Conservation (phyloP, 2,797 vertebrate species). For the Acipenser ruthenus region DNA sequence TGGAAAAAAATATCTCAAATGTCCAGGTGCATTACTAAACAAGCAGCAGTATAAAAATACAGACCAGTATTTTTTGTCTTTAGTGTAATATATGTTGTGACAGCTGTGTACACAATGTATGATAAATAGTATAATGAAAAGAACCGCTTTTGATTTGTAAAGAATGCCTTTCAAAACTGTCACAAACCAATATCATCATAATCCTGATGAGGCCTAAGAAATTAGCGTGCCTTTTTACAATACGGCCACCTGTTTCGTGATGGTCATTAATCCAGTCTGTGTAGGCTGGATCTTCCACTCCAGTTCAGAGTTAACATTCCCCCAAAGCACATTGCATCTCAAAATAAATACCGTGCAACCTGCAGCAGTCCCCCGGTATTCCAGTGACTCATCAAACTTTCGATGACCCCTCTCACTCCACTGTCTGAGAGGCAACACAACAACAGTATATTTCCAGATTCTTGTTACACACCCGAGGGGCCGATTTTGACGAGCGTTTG, state of each 20-base stretch:
- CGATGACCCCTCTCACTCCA: too few relatives aligned
- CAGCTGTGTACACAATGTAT: conserved; percentile 11
- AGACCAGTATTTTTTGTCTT: neutral
- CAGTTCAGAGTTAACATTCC: conserved; percentile 27
- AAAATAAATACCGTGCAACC: too few relatives aligned
- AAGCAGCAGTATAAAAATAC: conserved; percentile 1
- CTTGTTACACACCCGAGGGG: too few relatives aligned
- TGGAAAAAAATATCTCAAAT: neutral
- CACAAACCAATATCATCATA: conserved; percentile 17
- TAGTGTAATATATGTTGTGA: neutral
- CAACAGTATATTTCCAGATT: too few relatives aligned
- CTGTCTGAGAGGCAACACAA: too few relatives aligned
- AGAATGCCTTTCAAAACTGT: conserved; percentile 21
- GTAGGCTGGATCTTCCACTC: neutral
- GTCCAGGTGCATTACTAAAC: conserved; percentile 8
- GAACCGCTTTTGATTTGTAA: conserved; percentile 6
- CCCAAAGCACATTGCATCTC: conserved; percentile 22
- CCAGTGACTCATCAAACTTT: too few relatives aligned
- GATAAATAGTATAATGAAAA: conserved; percentile 7
- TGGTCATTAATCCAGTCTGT: conserved; percentile 22
- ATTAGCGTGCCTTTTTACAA: conserved; percentile 25
- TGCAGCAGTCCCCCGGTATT: too few relatives aligned
- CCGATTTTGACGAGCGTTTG: too few relatives aligned
- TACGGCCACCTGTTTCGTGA: conserved; percentile 23
- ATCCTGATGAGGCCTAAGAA: conserved; percentile 4